A percentile compares a stretch with the other conserved stretches of the same genome.
These are phyloP conservation scores for Musca vetustissima DNA, from an alignment of 1,140 invertebrate species.

Conservation along the genomic window DNA sequence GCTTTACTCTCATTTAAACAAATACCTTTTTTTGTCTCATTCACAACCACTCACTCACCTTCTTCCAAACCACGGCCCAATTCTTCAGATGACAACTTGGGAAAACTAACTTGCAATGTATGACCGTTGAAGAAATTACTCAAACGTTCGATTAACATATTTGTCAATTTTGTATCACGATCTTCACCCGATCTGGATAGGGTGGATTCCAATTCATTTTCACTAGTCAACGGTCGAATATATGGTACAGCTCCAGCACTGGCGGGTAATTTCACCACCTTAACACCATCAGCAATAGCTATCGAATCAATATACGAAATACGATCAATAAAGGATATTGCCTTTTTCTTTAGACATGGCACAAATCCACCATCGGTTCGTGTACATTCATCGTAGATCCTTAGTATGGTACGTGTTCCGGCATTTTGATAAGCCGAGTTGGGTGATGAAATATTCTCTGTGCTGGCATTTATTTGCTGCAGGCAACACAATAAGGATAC, in stretches of 20 bases:
- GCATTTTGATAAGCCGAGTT: conserved; percentile 36
- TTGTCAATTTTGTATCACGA: conserved; percentile 67
- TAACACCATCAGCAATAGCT: conserved; percentile 65
- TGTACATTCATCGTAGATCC: conserved; percentile 67
- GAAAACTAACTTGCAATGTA: conserved; percentile 72
- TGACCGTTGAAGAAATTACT: conserved; percentile 72
- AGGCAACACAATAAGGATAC: not conserved
- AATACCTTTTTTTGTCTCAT: conserved; percentile 26
- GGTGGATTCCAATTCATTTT: conserved; percentile 67
- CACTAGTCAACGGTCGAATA: conserved; percentile 48
- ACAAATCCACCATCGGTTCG: conserved; percentile 63
- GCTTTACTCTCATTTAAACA: no score
- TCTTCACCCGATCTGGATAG: conserved; percentile 64
- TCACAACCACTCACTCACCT: conserved; percentile 68
- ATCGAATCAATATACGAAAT: conserved; percentile 69
- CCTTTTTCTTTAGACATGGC: conserved; percentile 78
- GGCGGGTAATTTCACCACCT: conserved; percentile 63
- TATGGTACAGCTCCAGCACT: conserved; percentile 41
- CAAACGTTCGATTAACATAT: conserved; percentile 70
- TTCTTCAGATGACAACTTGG: conserved; percentile 69
- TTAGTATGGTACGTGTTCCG: conserved; percentile 60
- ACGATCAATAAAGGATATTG: conserved; percentile 73
- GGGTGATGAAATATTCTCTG: conserved; percentile 6
- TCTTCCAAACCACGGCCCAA: conserved; percentile 71
- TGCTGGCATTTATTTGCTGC: not conserved